Conservation (phyloP, 2,113 vertebrate genomes). For the Natator depressus region DNA sequence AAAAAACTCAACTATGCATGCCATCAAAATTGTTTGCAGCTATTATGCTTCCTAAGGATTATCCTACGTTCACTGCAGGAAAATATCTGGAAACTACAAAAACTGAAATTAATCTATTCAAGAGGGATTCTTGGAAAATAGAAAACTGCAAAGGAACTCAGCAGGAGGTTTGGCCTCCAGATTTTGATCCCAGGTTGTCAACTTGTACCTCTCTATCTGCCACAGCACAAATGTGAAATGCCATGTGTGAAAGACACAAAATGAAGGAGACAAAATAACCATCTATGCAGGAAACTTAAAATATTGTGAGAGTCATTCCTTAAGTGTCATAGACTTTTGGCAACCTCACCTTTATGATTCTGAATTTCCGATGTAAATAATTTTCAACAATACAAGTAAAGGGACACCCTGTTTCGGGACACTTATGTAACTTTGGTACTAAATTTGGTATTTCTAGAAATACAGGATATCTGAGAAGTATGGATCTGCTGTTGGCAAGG, state of each 20-base stretch:
- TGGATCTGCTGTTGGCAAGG: too few species aligned
- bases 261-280: not conserved
- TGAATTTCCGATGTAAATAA: not conserved
- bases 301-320: not conserved
- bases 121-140: not conserved
- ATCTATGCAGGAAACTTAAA: not conserved
- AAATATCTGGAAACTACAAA: not conserved
- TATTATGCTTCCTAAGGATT: not conserved
- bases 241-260: too few species aligned
- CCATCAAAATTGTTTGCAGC: not conserved
- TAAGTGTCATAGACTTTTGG: not conserved
- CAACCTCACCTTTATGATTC: not conserved
- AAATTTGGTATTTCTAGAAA: not conserved
- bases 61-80: not conserved
- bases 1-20: not conserved
- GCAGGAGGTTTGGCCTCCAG: not conserved
- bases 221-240: too few species aligned
- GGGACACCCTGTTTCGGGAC: not conserved
- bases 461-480: not conserved
- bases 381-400: not conserved
- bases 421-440: not conserved
- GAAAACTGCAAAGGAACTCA: not conserved
- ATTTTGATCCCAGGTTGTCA: not conserved
- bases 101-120: not conserved
- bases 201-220: too few species aligned